Evolutionary conservation across 2,797 vertebrate genomes (phyloP).

Genomic region (Adrianichthys oophorus): DNA sequence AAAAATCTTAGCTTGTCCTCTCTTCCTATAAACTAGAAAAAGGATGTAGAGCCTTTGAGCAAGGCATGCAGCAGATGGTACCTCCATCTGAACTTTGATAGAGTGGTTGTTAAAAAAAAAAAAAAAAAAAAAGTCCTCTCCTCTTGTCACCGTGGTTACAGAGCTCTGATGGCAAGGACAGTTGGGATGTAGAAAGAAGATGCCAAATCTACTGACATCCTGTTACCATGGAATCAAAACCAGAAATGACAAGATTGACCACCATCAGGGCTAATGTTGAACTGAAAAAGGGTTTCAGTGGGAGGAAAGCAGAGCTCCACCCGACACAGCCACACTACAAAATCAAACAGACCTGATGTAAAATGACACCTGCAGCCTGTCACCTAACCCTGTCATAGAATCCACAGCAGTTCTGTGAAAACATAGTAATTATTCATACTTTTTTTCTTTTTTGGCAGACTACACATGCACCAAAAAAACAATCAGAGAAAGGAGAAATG

Average conservation of each 20-base stretch:
- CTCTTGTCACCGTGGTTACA: constrained; percentile 43
- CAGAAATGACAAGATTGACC: constrained; percentile 11
- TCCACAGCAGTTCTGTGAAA: no score
- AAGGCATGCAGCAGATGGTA: constrained; percentile 31
- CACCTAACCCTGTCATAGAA: no score
- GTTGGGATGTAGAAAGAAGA: constrained; percentile 41
- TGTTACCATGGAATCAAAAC: constrained; percentile 40
- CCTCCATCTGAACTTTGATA: constrained; percentile 14
- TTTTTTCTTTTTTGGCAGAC: not conserved
- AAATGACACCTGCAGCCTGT: not conserved
- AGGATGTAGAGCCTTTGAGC: constrained; percentile 26
- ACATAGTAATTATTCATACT: no score
- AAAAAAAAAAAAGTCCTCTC: constrained; percentile 1
- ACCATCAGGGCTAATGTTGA: constrained; percentile 8
- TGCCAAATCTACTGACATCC: constrained; percentile 52
- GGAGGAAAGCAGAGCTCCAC: constrained; percentile 2
- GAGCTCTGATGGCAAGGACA: constrained; percentile 35
- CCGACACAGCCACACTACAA: not conserved
- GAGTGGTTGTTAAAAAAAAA: not conserved
- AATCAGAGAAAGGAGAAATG: not conserved
- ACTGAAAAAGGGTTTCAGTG: constrained; percentile 5
- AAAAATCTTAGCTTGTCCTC: no score
- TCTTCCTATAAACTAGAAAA: not conserved
- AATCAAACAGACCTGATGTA: not conserved
- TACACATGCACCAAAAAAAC: not conserved